Evolutionary conservation across 2,797 vertebrate genomes (phyloP), one percentile per base, ranked within the genome.

Genomic region (Peromyscus aztecus): DNA sequence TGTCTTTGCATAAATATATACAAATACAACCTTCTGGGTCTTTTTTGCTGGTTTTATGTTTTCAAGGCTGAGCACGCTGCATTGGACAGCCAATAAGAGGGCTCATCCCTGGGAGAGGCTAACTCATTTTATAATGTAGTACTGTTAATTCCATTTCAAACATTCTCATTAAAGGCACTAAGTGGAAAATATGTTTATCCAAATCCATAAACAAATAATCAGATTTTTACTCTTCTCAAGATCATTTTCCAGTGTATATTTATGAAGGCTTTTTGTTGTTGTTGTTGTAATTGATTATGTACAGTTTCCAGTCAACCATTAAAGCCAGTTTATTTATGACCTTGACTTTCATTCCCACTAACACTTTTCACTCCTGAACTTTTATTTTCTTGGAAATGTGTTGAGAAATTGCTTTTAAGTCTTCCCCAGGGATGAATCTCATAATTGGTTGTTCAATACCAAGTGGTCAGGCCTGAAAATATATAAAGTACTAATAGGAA

Each of bases 151-250:
- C 63, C 43, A 96, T 96, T 93, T 96, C 43, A 96, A 98, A 71
- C 83, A 97, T 69, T 94, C 75, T 95, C 37, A 80, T 93, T 95
- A 95, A 43, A 96, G 61, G 21, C 29, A 92, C 94, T 97, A 94
- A 97, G 40, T 92, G 29, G 94, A 98, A 95, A 95, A 97, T 89
- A 97, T 67, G 24, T 27, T 86, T 97, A 96, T 52, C 71, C 40
- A 97, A 97, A 97, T 97, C 80, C 83, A 97, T 97, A 98, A 98
- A 97, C 89, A 98, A 98, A 97, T 97, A 90, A 96, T 21, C 14
- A 97, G 77, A 96, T 95, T 97, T 98, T 75, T 80, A 97, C 80
- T 96, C 93, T 82, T 78, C 40, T 94, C 65, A 24, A 97, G 97
- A 96, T 93, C 81, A 95, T 98, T 98, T 98, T 92, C 91, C 80